These are phyloP conservation scores for Rhorus exstirpatorius DNA, from an alignment of 2,888 invertebrate genomes.

Conservation along the genomic window DNA sequence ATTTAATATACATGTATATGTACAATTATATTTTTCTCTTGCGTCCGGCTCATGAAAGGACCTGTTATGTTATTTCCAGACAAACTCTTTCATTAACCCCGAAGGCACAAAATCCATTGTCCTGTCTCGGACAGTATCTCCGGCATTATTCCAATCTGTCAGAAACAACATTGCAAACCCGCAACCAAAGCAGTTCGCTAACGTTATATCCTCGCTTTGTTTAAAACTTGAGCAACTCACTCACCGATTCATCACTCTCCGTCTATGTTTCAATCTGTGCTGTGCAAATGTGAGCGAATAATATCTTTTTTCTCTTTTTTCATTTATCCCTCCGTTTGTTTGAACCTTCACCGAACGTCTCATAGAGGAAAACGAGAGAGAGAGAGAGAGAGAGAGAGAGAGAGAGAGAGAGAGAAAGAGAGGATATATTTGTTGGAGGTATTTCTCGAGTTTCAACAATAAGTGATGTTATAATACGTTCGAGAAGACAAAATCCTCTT, in stretches of 20 bases:
- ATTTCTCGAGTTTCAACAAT: conserved; percentile 31
- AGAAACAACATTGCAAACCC: conserved; percentile 60
- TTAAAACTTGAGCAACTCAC: conserved; percentile 40
- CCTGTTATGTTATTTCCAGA: not conserved
- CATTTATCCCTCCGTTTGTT: not conserved
- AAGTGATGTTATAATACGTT: conserved; percentile 36
- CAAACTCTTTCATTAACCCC: conserved; percentile 50
- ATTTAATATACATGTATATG: too few relatives aligned
- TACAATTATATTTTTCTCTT: not conserved
- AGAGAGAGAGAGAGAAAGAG: too few relatives aligned
- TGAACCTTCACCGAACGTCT: not conserved
- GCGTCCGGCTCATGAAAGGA: not conserved
- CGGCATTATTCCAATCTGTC: conserved; percentile 66
- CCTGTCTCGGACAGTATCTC: conserved; percentile 56
- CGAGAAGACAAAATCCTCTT: conserved; percentile 14
- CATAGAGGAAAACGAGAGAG: conserved; percentile 3
- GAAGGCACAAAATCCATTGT: conserved; percentile 45
- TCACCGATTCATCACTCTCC: not conserved
- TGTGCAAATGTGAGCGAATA: not conserved
- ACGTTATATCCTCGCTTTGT: conserved; percentile 40
- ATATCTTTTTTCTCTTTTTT: conserved; percentile 53
- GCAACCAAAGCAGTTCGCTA: conserved; percentile 13
- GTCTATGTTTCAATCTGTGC: not conserved
- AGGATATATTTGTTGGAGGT: not conserved
- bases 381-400: not conserved